Base-by-base conservation (phyloP, 2,888 invertebrate genomes). In the Metallyticus violacea region DNA sequence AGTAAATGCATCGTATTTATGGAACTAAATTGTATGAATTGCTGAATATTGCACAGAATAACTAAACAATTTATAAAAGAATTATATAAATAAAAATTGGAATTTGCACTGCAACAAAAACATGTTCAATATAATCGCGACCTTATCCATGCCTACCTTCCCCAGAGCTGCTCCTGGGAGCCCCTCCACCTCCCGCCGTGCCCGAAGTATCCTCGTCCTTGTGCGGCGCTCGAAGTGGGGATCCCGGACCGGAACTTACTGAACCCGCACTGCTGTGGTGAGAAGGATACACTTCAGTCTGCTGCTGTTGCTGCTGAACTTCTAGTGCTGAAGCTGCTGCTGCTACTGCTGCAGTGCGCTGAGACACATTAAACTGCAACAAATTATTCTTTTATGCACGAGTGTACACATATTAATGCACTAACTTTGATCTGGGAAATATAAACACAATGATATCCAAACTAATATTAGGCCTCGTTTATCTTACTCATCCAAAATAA, bases 151-250 rank as follows among this genome's bases (percentile, higher is more conserved):
- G 81, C 22, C 7, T 79, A 85, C 91, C 85, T 91, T 91, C 90
- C 88, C 89, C 85, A 87, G 86, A 86, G 87, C 89, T 85, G 86
- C 80, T 79, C 86, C 81, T 83, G 78, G 83, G 28, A 25, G 85
- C 77, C 15, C 85, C 85, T 28, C 76, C 62, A 26, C 77, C 27
- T 7, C 76, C 62, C 22, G 5, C 89, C 91, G 91, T 40, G 83
- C 89, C 91, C 91, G 88, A 90, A 90, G 87, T 90, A 90, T 95
- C 95, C 91, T 95, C 95, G 91, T 95, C 94, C 86, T 89, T 89
- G 88, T 89, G 89, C n/a, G 89, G 85, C 7, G 83, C 76, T 77
- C 76, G 77, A 5, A 77, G 83, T 88, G 87, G 86, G 88, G 90
- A 89, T 6, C 89, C 90, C 1, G 90, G 89, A 62, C 92, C 92